A percentile compares a stretch with the other conserved stretches of the same genome.
Conservation (phyloP, 2,113 vertebrate species). For the Dromaius novaehollandiae region DNA sequence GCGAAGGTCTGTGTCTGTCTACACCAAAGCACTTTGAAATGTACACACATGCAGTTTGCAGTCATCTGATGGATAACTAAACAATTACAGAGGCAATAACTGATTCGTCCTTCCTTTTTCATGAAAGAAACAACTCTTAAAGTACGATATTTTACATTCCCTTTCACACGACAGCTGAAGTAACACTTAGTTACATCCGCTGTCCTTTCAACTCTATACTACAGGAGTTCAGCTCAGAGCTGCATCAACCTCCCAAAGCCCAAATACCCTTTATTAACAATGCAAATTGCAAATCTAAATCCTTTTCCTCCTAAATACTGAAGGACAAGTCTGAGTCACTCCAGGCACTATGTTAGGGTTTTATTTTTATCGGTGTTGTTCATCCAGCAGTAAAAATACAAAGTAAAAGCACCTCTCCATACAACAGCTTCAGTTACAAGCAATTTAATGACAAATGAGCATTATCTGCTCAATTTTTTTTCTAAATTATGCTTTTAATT, state of each 20-base stretch:
- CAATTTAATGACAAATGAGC: conserved; percentile 42
- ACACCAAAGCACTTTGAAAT: conserved; percentile 50
- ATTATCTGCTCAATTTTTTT: conserved; percentile 21
- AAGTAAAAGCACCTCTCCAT: neutral
- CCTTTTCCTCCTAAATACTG: neutral
- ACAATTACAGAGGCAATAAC: conserved; percentile 51
- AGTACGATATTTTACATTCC: conserved; percentile 16
- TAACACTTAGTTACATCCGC: conserved; percentile 1
- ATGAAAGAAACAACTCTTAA: conserved; percentile 25
- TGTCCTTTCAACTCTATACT: conserved; percentile 35
- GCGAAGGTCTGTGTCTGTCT: conserved; percentile 65
- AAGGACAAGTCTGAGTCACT: conserved; percentile 36
- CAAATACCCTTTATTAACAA: conserved; percentile 33
- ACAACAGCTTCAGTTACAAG: neutral
- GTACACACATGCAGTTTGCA: conserved; percentile 36
- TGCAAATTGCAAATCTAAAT: conserved; percentile 14
- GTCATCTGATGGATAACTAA: conserved; percentile 63
- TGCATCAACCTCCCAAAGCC: neutral
- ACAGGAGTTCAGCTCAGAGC: conserved; percentile 10
- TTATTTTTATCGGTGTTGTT: conserved; percentile 21
- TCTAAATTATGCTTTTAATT: conserved; percentile 60
- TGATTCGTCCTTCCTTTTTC: conserved; percentile 26
- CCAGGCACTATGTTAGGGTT: neutral
- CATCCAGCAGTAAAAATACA: neutral
- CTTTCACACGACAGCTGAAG: conserved; percentile 41